Base-by-base conservation (phyloP, 2,888 invertebrate genomes). In the Abrostola triplasia region DNA sequence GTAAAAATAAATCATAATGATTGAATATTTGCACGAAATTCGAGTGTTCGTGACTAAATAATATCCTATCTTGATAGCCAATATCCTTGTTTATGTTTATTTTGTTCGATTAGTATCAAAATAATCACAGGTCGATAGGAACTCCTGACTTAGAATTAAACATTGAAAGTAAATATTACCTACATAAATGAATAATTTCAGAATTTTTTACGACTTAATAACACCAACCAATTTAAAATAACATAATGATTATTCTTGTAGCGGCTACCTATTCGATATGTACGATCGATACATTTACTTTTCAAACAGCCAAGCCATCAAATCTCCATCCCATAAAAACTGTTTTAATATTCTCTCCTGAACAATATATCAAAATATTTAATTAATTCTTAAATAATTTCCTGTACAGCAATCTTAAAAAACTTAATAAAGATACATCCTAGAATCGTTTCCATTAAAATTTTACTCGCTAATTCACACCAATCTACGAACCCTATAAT, bases 381-480 rank as follows among this genome's bases (percentile, higher is more conserved):
- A 79, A 79, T 79, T 77, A 79, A 79, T 62, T 73, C 70, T 63
- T 64, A 76, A 70, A 70, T 64, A 79, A 85, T 85, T 82, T 84
- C 84, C 85, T 86, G 83, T 82, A 67, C 62, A 81, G 56, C 60
- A 73, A 79, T 74, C 64, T 61, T 36, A 24, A 60, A 76, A 82
- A 89, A 84, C 78, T 79, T 84, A 87, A 90, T 90, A 84, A 87
- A 87, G 85, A 81, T 80, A 82, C 83, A 79, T 83, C 81, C 84
- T 86, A 87, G 77, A 79, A 79, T 73, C 78, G 84, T 89, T 83
- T 90, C 92, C 91, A 91, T 89, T 88, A 86, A 84, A 90, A 88
- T 90, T 88, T 88, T 86, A 88, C 88, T 84, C 77, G 79, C 84
- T 89, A 87, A 87, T 84, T 86, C 84, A 90, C 91, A 87, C 88